Percentiles rank a stretch among this genome's conserved stretches.
Evolutionary conservation across 2,888 invertebrate species (phyloP).

Genomic region (Cyclophora punctaria): DNA sequence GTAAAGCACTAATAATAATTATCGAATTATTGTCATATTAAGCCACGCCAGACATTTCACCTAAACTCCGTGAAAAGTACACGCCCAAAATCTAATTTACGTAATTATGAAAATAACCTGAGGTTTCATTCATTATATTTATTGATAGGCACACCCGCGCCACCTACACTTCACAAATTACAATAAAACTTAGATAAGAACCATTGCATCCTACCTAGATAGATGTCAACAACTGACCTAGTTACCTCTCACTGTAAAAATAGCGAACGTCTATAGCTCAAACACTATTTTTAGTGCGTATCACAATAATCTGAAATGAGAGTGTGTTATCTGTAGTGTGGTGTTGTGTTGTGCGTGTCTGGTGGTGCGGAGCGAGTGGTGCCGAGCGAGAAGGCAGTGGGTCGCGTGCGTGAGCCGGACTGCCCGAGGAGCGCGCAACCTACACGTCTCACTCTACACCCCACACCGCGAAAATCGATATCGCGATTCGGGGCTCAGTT

Average conservation of each 20-base stretch:
- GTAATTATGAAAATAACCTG: no score
- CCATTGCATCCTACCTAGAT: slow-evolving; percentile 31
- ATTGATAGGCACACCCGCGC: slow-evolving; percentile 13
- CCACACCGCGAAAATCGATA: slow-evolving; percentile 37
- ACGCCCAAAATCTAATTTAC: no score
- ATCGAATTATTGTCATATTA: no score
- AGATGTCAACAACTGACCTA: slow-evolving; percentile 61
- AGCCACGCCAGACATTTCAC: no score
- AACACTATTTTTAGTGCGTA: slow-evolving; percentile 70
- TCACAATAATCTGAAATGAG: slow-evolving; percentile 55
- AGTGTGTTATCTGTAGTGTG: slow-evolving; percentile 40
- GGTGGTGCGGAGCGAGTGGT: slow-evolving; percentile 11
- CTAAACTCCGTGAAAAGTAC: no score
- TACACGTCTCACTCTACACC: slow-evolving; percentile 38
- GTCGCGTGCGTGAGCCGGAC: slow-evolving; percentile 1
- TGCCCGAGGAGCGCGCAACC: slow-evolving; percentile 39
- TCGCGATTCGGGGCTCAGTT: slow-evolving; percentile 31
- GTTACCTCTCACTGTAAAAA: slow-evolving; percentile 66
- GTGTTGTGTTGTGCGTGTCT: slow-evolving; percentile 15
- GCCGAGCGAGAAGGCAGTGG: slow-evolving; percentile 6
- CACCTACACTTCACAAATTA: slow-evolving; percentile 26
- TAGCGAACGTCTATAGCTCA: slow-evolving; percentile 70
- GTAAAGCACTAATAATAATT: no score
- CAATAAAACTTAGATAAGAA: slow-evolving; percentile 31
- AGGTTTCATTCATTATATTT: no score